Evolutionary conservation across 2,888 invertebrate species (phyloP).

Genomic region (Spodoptera picta): DNA sequence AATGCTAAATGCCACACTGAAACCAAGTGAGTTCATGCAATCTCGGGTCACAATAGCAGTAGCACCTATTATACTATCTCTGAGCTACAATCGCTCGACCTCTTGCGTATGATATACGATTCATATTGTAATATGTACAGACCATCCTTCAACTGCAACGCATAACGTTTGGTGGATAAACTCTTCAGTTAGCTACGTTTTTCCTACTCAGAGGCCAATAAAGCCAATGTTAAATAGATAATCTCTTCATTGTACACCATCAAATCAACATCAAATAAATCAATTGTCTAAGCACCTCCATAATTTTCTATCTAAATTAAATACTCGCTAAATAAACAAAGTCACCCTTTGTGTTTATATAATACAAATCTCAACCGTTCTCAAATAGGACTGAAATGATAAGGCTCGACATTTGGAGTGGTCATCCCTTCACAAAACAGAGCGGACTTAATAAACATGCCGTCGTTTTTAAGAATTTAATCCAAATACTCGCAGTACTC

Average conservation of each 20-base stretch:
- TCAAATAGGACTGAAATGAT: conserved; percentile 45
- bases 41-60: not conserved
- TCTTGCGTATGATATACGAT: too few relatives aligned
- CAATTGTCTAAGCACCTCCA: too few relatives aligned
- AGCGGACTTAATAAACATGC: conserved; percentile 39
- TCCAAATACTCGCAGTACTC: conserved; percentile 27
- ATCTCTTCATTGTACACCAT: too few relatives aligned
- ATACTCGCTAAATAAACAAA: conserved; percentile 13
- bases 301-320: conserved; percentile 4
- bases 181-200: too few relatives aligned
- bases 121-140: too few relatives aligned
- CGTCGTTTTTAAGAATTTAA: conserved; percentile 46
- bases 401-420: conserved; percentile 38
- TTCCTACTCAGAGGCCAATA: too few relatives aligned
- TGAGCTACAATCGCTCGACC: too few relatives aligned
- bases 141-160: not conserved
- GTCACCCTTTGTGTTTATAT: conserved; percentile 20
- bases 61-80: too few relatives aligned
- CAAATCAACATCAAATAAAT: too few relatives aligned
- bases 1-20: conserved; percentile 63
- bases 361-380: conserved; percentile 47
- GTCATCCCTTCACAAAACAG: conserved; percentile 42
- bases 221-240: too few relatives aligned
- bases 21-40: conserved; percentile 22
- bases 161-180: not conserved